Conservation (phyloP, 2,797 vertebrate genomes). For the Crocodylus rhombifer region DNA sequence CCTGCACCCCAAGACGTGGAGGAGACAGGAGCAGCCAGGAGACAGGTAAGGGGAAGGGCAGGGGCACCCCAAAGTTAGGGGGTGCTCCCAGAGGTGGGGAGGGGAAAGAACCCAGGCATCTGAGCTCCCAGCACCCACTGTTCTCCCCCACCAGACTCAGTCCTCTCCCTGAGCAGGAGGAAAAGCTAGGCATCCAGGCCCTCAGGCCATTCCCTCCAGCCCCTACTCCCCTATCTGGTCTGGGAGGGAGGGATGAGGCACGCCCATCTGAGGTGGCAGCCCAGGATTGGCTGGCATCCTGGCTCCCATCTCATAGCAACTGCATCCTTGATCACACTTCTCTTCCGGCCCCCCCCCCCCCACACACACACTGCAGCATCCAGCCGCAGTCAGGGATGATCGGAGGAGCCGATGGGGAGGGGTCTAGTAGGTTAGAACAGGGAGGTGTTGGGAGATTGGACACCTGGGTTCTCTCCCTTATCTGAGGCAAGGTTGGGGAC, state of each 20-base stretch:
- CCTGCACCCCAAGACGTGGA: slow-evolving; percentile 37
- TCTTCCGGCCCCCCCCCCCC: slow-evolving; percentile 39
- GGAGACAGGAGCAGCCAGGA: slow-evolving; percentile 56
- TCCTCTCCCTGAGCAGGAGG: neutral
- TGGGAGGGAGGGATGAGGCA: neutral
- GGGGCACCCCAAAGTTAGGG: too few species aligned
- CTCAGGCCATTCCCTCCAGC: slow-evolving; percentile 52
- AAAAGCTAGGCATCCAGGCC: slow-evolving; percentile 22
- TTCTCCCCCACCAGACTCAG: neutral
- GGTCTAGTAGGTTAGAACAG: neutral
- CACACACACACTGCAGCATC: slow-evolving; percentile 56
- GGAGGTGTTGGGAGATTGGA: neutral
- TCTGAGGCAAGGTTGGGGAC: neutral
- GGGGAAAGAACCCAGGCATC: neutral
- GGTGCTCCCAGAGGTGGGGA: too few species aligned
- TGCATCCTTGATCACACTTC: slow-evolving; percentile 51
- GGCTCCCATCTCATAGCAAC: slow-evolving; percentile 73
- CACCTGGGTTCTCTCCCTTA: neutral
- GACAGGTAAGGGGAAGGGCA: slow-evolving; percentile 10
- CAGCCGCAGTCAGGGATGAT: slow-evolving; percentile 15
- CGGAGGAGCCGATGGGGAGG: neutral
- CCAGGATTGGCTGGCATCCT: slow-evolving; percentile 51
- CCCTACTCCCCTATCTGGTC: slow-evolving; percentile 33
- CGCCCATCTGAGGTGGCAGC: neutral
- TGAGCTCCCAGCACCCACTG: neutral